Percentiles rank a stretch among this genome's conserved stretches.
phyloP scores from a whole-genome alignment of 2,797 vertebrate genomes.

The Aulostomus chinensis region DNA sequence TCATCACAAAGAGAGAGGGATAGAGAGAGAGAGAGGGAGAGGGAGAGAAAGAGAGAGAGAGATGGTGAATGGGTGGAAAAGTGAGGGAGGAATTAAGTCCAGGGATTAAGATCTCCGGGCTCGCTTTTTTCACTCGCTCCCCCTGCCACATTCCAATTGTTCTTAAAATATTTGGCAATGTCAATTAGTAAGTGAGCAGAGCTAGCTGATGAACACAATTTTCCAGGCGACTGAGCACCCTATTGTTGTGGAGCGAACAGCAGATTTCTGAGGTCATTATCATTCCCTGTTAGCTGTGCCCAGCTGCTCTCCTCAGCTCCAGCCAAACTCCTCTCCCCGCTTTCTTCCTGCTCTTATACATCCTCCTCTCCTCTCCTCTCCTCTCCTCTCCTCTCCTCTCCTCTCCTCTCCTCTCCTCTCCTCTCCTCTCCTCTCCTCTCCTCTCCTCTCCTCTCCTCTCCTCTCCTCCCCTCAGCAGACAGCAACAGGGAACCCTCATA shows the following conservation, averaged over 20 bases:
- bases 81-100: slow-evolving; percentile 84
- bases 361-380: slow-evolving; percentile 5
- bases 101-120: slow-evolving; percentile 96
- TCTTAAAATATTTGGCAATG: slow-evolving; percentile 99
- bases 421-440: background rate
- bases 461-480: slow-evolving; percentile 68
- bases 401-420: slow-evolving; percentile 8
- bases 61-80: slow-evolving; percentile 35
- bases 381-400: background rate
- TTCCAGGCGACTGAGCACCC: slow-evolving; percentile 99
- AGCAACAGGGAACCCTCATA: slow-evolving; percentile 90
- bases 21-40: slow-evolving; percentile 10
- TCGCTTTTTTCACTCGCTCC: slow-evolving; percentile 76
- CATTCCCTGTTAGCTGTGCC: slow-evolving; percentile 99
- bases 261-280: slow-evolving; percentile 99
- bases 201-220: slow-evolving; percentile 99
- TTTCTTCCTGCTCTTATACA: slow-evolving; percentile 3
- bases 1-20: slow-evolving; percentile 50
- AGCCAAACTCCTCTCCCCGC: slow-evolving; percentile 86
- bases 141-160: slow-evolving; percentile 98
- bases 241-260: slow-evolving; percentile 99
- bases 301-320: slow-evolving; percentile 99
- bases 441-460: background rate
- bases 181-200: slow-evolving; percentile 99
- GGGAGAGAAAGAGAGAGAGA: slow-evolving; percentile 45